Conservation (phyloP, 2,888 invertebrate species). For the Eurytoma adleriae region DNA sequence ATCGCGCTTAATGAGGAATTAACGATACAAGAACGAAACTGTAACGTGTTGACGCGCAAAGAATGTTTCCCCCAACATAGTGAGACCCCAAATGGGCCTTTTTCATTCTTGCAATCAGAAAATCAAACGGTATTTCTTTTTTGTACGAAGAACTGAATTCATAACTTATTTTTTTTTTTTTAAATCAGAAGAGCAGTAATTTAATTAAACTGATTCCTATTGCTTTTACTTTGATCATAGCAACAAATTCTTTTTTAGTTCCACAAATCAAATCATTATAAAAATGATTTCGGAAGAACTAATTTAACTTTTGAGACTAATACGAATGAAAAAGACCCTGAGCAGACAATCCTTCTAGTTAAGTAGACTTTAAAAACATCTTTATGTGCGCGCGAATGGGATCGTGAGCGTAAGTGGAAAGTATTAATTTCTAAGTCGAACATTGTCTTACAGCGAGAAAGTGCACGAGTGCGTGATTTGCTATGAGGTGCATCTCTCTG, state of each 20-base stretch:
- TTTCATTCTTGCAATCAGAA: slow-evolving; percentile 46
- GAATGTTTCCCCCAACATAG: slow-evolving; percentile 51
- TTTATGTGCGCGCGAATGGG: slow-evolving; percentile 59
- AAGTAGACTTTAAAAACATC: slow-evolving; percentile 65
- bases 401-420: slow-evolving; percentile 65
- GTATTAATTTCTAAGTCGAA: slow-evolving; percentile 69
- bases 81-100: slow-evolving; percentile 53
- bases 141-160: slow-evolving; percentile 21
- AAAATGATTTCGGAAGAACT: background rate
- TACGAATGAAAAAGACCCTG: slow-evolving; percentile 66
- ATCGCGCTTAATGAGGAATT: slow-evolving; percentile 25
- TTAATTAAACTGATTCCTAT: too few relatives aligned
- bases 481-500: slow-evolving; percentile 46
- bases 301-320: background rate
- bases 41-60: slow-evolving; percentile 26
- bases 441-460: slow-evolving; percentile 18
- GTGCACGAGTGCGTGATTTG: slow-evolving; percentile 35
- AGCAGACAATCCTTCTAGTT: slow-evolving; percentile 69
- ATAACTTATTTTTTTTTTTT: slow-evolving; percentile 12
- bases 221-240: too few relatives aligned
- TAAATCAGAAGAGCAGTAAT: background rate
- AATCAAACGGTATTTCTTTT: slow-evolving; percentile 19
- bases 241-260: too few relatives aligned
- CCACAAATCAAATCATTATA: too few relatives aligned
- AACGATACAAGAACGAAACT: slow-evolving; percentile 29